Evolutionary conservation across 1,140 invertebrate genomes (phyloP), one percentile per base, ranked within the genome.

Genomic region (Drosophila setifemur): DNA sequence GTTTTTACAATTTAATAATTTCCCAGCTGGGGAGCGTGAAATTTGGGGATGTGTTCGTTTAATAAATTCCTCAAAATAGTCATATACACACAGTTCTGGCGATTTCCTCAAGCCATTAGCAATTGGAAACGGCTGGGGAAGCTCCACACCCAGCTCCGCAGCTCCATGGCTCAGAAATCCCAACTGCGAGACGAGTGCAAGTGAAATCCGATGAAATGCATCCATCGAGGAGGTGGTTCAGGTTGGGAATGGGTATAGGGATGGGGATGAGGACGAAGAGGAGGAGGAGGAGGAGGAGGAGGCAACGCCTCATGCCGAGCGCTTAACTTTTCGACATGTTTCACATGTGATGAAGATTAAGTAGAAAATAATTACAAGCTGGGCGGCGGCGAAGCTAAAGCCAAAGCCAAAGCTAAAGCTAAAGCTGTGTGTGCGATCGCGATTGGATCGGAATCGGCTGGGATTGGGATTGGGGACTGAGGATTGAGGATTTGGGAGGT

Each of bases 261-360:
- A n/a, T n/a, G n/a, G n/a, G n/a, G n/a, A n/a, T n/a, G n/a, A n/a
- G 44, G 47, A 11, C 14, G 25, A 23, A 64, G 58, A 31, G 49
- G 11, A 28, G 26, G 14, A 18, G 19, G 18, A 18, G 53, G 12
- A 16, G 21, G 52, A 11, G 52, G 25, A 33, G 61, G 31, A 52
- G 73, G 75, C 68, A 73, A 33, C 49, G 81, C 79, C 67, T 72
- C 79, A 85, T 86, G 70, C 40, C 75, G 78, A 74, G 70, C 79
- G 81, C 81, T 85, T 86, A 85, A 75, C 54, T 85, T 86, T 85
- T 85, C 79, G 79, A 85, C 79, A 86, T 85, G 75, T 85, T 86
- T 85, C 67, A 55, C 81, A 75, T 85, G 71, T 85, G 81, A 85
- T 85, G 81, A 85, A 85, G 81, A 85, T 85, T 85, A 85, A 85